A percentile compares a stretch with the other conserved stretches of the same genome.
These are phyloP conservation scores for Synanceia verrucosa DNA, from an alignment of 2,797 vertebrate genomes.

Conservation along the genomic window DNA sequence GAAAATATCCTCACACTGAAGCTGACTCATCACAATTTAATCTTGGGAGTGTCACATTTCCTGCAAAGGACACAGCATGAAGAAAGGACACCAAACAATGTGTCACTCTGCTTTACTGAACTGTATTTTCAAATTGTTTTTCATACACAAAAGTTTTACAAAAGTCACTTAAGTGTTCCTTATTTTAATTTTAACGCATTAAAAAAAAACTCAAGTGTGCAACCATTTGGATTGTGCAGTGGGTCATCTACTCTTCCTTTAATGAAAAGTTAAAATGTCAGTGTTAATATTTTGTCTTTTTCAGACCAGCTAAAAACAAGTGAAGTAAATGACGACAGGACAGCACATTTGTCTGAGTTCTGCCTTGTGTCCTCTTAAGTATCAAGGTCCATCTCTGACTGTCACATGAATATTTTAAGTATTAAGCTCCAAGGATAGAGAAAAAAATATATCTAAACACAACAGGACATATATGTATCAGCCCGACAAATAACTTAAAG, in stretches of 20 bases:
- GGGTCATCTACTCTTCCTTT: background rate
- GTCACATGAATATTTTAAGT: background rate
- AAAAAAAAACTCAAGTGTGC: background rate
- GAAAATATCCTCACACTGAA: constrained; percentile 38
- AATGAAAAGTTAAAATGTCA: background rate
- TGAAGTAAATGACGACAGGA: background rate
- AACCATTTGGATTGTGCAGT: background rate
- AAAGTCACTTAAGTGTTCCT: background rate
- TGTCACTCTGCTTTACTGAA: constrained; percentile 2
- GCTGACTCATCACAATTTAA: constrained; percentile 48
- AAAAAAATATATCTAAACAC: background rate
- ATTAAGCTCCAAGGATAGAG: background rate
- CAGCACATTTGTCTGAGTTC: background rate
- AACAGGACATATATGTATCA: background rate
- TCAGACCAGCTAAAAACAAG: background rate
- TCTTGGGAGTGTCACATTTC: constrained; percentile 33
- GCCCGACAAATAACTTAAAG: constrained; percentile 1
- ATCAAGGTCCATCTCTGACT: background rate
- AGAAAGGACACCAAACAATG: constrained; percentile 3
- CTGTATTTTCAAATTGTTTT: background rate
- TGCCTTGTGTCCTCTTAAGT: background rate
- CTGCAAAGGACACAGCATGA: constrained; percentile 8
- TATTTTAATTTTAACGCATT: background rate
- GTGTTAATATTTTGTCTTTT: background rate
- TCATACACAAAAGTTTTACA: too few relatives aligned